A percentile compares a stretch with the other conserved stretches of the same genome.
phyloP scores from a whole-genome alignment of 2,797 vertebrate species.

The Notolabrus celidotus region DNA sequence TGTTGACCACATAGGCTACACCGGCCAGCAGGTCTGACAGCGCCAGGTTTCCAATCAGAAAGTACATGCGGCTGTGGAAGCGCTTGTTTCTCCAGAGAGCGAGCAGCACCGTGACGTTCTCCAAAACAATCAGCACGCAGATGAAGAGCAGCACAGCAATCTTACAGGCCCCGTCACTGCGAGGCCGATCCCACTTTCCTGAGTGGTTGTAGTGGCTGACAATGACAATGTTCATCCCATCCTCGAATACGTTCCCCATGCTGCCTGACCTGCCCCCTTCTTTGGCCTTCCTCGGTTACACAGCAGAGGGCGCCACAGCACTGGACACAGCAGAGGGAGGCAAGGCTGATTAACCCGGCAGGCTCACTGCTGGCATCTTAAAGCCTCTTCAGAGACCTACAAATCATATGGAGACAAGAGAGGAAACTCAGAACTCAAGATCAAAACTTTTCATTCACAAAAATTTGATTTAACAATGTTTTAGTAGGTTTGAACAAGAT shows the following conservation, averaged over 20 bases:
- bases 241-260: conserved; percentile 70
- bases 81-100: conserved; percentile 86
- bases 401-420: conserved; percentile 12
- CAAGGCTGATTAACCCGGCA: conserved; percentile 39
- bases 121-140: conserved; percentile 84
- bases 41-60: conserved; percentile 87
- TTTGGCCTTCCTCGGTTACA: conserved; percentile 59
- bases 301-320: conserved; percentile 82
- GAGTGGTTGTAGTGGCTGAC: conserved; percentile 85
- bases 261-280: conserved; percentile 23
- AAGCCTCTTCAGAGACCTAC: conserved; percentile 51
- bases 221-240: conserved; percentile 82
- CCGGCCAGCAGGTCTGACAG: conserved; percentile 87
- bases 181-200: conserved; percentile 81
- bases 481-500: no score
- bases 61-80: conserved; percentile 88
- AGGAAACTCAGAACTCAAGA: neutral
- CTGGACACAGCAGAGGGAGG: conserved; percentile 44
- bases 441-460: neutral
- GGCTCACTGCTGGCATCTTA: conserved; percentile 48
- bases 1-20: conserved; percentile 87
- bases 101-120: conserved; percentile 85
- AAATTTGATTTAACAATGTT: no score
- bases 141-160: conserved; percentile 80
- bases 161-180: conserved; percentile 67